A percentile compares a stretch with the other conserved stretches of the same genome.
Evolutionary conservation across 2,888 invertebrate genomes (phyloP).

Genomic region (Colletes collaris): DNA sequence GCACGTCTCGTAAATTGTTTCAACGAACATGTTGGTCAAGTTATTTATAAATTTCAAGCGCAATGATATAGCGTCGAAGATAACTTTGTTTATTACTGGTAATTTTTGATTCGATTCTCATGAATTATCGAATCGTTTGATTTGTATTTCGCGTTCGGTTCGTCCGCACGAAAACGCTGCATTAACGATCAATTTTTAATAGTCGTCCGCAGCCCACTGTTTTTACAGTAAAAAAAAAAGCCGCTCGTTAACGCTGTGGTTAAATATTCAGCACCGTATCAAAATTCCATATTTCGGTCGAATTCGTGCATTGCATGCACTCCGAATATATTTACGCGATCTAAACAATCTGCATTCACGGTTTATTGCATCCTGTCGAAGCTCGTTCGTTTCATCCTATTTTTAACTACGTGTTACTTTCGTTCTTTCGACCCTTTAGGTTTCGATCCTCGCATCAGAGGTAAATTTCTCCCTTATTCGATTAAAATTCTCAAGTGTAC

Average conservation of each 20-base stretch:
- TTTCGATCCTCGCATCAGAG: neutral
- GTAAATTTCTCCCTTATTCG: neutral
- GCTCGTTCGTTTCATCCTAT: constrained; percentile 7
- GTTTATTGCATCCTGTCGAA: constrained; percentile 14
- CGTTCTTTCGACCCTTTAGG: neutral
- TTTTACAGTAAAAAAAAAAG: constrained; percentile 17
- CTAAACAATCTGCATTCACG: neutral
- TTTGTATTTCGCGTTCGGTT: no score
- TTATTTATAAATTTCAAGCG: neutral
- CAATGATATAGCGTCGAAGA: neutral
- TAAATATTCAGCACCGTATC: constrained; percentile 17
- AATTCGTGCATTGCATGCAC: neutral
- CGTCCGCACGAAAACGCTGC: constrained; percentile 12
- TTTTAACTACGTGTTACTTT: neutral
- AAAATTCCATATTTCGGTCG: neutral
- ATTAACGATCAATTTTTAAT: constrained; percentile 6
- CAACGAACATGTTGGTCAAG: neutral
- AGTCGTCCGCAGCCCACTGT: neutral
- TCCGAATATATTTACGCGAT: neutral
- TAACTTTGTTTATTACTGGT: neutral
- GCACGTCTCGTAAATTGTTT: neutral
- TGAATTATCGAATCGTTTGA: neutral
- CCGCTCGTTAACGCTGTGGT: neutral
- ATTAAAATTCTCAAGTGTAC: neutral
- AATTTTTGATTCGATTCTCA: neutral